Evolutionary conservation across 2,888 invertebrate species (phyloP).

Genomic region (Apamea monoglypha): DNA sequence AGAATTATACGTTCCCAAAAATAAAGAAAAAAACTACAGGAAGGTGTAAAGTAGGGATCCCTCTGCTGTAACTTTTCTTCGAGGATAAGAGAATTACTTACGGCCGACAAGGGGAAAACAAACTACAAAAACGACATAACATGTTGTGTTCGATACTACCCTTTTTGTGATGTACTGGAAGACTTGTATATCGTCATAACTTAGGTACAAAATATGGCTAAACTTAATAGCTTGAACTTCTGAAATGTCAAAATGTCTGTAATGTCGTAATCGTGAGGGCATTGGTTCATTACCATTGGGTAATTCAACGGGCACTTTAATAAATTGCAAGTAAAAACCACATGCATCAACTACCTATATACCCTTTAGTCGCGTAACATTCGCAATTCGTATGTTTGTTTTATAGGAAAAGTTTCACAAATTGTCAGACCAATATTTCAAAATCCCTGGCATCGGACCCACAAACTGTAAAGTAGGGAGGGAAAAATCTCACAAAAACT

Average conservation of each 20-base stretch:
- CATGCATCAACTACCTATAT: conserved; percentile 2
- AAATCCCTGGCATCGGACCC: conserved; percentile 67
- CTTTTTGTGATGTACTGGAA: conserved; percentile 67
- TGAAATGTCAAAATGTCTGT: conserved; percentile 37
- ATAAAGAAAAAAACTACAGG: conserved; percentile 78
- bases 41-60: conserved; percentile 81
- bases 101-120: conserved; percentile 84
- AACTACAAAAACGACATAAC: conserved; percentile 83
- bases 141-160: conserved; percentile 77
- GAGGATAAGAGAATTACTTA: conserved; percentile 84
- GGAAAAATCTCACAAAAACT: conserved; percentile 81
- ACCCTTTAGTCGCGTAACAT: conserved; percentile 12
- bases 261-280: conserved; percentile 13
- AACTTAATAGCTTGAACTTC: conserved; percentile 44
- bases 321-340: conserved; percentile 37
- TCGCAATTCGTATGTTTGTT: conserved; percentile 42
- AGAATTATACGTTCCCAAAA: conserved; percentile 85
- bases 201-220: conserved; percentile 24
- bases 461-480: conserved; percentile 73
- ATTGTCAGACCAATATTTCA: conserved; percentile 71
- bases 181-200: conserved; percentile 47
- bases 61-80: conserved; percentile 82
- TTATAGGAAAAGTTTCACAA: conserved; percentile 55
- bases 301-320: conserved; percentile 37
- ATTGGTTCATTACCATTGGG: conserved; percentile 13